Percentiles rank a stretch among this genome's conserved stretches.
Conservation (phyloP, 2,888 invertebrate species). For the Chloroclysta siterata region DNA sequence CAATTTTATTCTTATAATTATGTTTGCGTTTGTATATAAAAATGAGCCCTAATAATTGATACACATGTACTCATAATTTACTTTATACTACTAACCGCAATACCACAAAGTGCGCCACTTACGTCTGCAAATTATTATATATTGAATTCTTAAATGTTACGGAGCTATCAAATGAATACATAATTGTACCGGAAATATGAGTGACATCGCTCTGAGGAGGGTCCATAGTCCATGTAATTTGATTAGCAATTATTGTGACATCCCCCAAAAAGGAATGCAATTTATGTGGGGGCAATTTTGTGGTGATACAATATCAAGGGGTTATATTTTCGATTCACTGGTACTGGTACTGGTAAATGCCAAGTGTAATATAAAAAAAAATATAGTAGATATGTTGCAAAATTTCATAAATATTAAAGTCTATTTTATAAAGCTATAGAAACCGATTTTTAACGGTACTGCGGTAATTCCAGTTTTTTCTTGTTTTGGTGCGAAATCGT, state of each 20-base stretch:
- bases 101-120: constrained; percentile 13
- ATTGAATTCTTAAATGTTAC: constrained; percentile 10
- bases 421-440: too few relatives aligned
- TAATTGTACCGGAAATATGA: constrained; percentile 36
- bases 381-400: too few relatives aligned
- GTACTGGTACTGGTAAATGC: neutral
- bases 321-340: constrained; percentile 26
- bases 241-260: constrained; percentile 39
- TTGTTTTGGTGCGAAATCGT: too few relatives aligned
- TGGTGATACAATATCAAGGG: constrained; percentile 22
- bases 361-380: neutral
- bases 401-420: too few relatives aligned
- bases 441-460: too few relatives aligned
- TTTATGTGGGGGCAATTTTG: constrained; percentile 19
- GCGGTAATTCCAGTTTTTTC: too few relatives aligned
- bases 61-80: neutral
- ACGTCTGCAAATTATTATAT: constrained; percentile 9
- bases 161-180: constrained; percentile 27
- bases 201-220: constrained; percentile 30
- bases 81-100: constrained; percentile 11
- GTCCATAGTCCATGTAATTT: constrained; percentile 29
- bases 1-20: too few relatives aligned
- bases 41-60: neutral
- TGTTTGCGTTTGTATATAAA: neutral
- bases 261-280: constrained; percentile 34